Base-by-base conservation (phyloP, 2,888 invertebrate genomes). In the Scaptomyza caliginosa region DNA sequence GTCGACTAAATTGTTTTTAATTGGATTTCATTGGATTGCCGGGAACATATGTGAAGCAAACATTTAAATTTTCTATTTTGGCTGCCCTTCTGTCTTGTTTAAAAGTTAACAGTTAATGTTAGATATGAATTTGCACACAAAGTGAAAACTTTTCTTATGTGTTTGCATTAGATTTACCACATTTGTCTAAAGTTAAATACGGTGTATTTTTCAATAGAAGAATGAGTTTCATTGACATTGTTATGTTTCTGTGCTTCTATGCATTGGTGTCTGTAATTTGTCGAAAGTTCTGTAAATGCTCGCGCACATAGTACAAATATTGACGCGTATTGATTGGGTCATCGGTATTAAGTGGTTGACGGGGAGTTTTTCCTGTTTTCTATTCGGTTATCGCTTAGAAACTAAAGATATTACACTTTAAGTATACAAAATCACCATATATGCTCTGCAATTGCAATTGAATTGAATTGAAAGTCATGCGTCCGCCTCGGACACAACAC, bases 351-450 rank as follows among this genome's bases (percentile, higher is more conserved):
- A 36, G 49, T 67, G 45, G 36, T 54, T 72, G 49, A 55, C 48
- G 48, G 36, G 49, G 46, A 19, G 39, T 17, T 34, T 49, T 56
- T 52, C 48, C 39, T 58, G 39, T n/a, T 28, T 16, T 24, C 16
- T 45, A 17, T n/a, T 71, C 39, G 45, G 23, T 45, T 48, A 42
- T 72, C 55, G 62, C 81, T 81, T 81, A 81, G 40, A 56, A 81
- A 81, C 81, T 81, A 81, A 86, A 73, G 69, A 83, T 74, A 67
- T 81, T 81, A 81, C 86, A 81, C 81, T 81, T 81, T 86, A 81
- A 81, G 81, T 81, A 81, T 81, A 81, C 84, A 81, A 81, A 81
- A 81, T 81, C 81, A 81, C 81, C 81, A 72, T 81, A 86, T 83
- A 86, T 81, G 84, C 76, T 88, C 81, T 82, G 82, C 80, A 80